phyloP scores from a whole-genome alignment of 2,113 vertebrate species.

The human region GRCh38 chr11:43214001-43214500 shows the following conservation, averaged over 20 bases:
- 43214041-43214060: neutral
- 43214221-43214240: constrained; percentile 59
- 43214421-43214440: constrained; percentile 40
- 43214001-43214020: neutral
- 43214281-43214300: constrained; percentile 53
- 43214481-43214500: constrained; percentile 53
- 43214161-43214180: constrained; percentile 39
- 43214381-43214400: constrained; percentile 7
- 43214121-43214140: neutral
- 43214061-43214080: neutral
- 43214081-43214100: neutral
- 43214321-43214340: constrained; percentile 66
- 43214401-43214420: constrained; percentile 64
- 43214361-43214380: constrained; percentile 60
- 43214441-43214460: neutral
- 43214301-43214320: constrained; percentile 52
- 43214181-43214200: constrained; percentile 35
- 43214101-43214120: neutral
- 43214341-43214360: constrained; percentile 64
- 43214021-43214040: neutral
- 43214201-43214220: constrained; percentile 62
- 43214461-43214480: neutral
- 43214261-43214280: constrained; percentile 60
- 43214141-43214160: neutral
- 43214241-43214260: constrained; percentile 69